These are phyloP conservation scores for Disparrhopalites patrizii DNA, from an alignment of 2,888 invertebrate genomes.

Conservation along the genomic window DNA sequence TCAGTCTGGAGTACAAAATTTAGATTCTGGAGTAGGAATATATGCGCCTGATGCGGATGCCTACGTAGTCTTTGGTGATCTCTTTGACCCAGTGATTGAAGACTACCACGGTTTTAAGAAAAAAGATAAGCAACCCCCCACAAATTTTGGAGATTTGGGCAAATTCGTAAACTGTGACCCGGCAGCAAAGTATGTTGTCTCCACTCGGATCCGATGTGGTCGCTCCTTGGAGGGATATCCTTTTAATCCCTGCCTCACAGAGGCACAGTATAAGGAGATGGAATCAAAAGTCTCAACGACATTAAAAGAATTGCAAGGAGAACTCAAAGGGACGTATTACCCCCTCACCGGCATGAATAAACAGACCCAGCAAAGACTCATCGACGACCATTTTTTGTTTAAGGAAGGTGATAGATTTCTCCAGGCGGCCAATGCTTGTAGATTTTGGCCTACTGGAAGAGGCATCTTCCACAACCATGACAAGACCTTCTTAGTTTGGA, in stretches of 20 bases:
- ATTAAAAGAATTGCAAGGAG: conserved; percentile 75
- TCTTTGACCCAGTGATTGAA: conserved; percentile 97
- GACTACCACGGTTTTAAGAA: conserved; percentile 95
- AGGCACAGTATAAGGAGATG: conserved; percentile 97
- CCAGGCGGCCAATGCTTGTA: conserved; percentile 84
- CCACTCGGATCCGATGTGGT: conserved; percentile 94
- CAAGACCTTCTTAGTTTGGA: conserved; percentile 97
- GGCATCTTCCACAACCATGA: conserved; percentile 97
- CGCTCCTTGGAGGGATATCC: conserved; percentile 83
- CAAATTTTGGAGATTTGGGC: conserved; percentile 90
- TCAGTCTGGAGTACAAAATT: conserved; percentile 93
- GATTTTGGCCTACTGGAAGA: conserved; percentile 95
- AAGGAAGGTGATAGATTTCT: conserved; percentile 92
- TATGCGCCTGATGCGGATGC: conserved; percentile 97
- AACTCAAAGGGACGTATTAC: conserved; percentile 91
- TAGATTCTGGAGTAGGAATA: conserved; percentile 94
- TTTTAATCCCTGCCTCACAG: conserved; percentile 95
- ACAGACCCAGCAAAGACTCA: conserved; percentile 90
- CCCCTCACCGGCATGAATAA: conserved; percentile 95
- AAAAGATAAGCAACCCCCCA: conserved; percentile 87
- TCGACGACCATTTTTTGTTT: conserved; percentile 97
- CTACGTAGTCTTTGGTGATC: conserved; percentile 83
- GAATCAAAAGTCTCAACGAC: conserved; percentile 81
- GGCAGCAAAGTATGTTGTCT: conserved; percentile 81
- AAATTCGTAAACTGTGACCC: conserved; percentile 90